A percentile compares a stretch with the other conserved stretches of the same genome.
Conservation (phyloP, 53 echinoderm and acorn worm species). For the Patiria pectinifera region DNA sequence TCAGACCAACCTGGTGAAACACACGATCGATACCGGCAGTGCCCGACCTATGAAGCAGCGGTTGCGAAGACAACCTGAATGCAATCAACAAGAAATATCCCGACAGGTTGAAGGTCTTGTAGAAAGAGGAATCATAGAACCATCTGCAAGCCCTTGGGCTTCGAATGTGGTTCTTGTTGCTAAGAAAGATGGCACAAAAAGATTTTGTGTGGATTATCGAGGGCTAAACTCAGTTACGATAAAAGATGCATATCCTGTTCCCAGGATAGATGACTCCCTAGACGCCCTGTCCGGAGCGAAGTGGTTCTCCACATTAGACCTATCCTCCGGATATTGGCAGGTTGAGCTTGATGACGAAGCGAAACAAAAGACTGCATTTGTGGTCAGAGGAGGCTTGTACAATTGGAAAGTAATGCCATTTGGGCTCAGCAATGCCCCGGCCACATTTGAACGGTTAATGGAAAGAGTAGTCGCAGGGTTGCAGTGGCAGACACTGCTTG, state of each 20-base stretch:
- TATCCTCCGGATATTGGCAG: conserved; percentile 69
- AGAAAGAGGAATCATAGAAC: conserved; percentile 50
- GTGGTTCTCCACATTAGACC: conserved; percentile 75
- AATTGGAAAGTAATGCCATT: conserved; percentile 71
- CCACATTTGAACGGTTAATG: conserved; percentile 68
- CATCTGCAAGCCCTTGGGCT: conserved; percentile 71
- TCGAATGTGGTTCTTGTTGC: conserved; percentile 62
- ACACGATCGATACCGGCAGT: conserved; percentile 56
- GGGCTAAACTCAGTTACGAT: conserved; percentile 64
- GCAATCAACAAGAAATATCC: conserved; percentile 64
- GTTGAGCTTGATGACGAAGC: conserved; percentile 66
- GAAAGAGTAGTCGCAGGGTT: conserved; percentile 67
- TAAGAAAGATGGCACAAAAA: conserved; percentile 66
- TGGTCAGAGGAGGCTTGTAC: conserved; percentile 68
- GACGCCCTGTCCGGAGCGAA: no score
- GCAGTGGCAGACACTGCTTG: conserved; percentile 52
- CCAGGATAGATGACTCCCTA: conserved; percentile 63
- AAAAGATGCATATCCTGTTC: no score
- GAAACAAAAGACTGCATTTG: conserved; percentile 65
- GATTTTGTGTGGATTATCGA: conserved; percentile 73
- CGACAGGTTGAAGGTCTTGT: conserved; percentile 35
- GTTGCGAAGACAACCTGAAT: conserved; percentile 50
- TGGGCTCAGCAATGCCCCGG: conserved; percentile 64
- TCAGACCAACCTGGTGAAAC: conserved; percentile 52
- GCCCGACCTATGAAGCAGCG: conserved; percentile 53